Evolutionary conservation across 2,113 vertebrate genomes (phyloP).

Genomic region (Leptocoma aspasia): DNA sequence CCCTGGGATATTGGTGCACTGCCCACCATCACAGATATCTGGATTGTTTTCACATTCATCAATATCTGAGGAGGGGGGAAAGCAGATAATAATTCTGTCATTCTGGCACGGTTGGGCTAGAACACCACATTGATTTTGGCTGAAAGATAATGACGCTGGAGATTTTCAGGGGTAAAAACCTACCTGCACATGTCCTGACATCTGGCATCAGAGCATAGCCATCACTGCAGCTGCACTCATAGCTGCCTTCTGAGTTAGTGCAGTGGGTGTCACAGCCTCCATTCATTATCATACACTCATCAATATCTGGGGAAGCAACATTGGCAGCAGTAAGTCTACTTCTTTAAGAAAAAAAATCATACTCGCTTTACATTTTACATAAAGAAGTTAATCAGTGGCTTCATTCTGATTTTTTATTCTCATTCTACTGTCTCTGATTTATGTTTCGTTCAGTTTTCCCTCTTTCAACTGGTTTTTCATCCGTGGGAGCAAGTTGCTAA

Average conservation of each 20-base stretch:
- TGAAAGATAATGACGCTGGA: not conserved
- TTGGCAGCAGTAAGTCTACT: not conserved
- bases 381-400: not conserved
- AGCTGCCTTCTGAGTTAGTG: slow-evolving; percentile 85
- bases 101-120: rapidly evolving
- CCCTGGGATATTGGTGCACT: slow-evolving; percentile 82
- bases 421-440: not conserved
- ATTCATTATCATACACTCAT: slow-evolving; percentile 83
- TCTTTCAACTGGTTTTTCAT: not conserved
- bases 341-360: not conserved
- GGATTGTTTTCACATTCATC: slow-evolving; percentile 84
- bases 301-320: slow-evolving; percentile 72
- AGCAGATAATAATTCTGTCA: not conserved
- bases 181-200: slow-evolving; percentile 79
- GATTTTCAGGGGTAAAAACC: not conserved
- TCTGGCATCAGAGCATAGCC: slow-evolving; percentile 82
- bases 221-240: slow-evolving; percentile 79
- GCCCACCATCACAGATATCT: slow-evolving; percentile 81
- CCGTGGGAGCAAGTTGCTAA: not conserved
- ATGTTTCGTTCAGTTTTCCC: not conserved
- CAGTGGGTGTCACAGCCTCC: slow-evolving; percentile 80
- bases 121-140: not conserved
- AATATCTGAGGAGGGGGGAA: slow-evolving; percentile 81
- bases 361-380: not conserved
- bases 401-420: not conserved